Percentiles rank a stretch among this genome's conserved stretches.
Evolutionary conservation across 2,797 vertebrate species (phyloP).

Genomic region (Sebastiscus tertius): DNA sequence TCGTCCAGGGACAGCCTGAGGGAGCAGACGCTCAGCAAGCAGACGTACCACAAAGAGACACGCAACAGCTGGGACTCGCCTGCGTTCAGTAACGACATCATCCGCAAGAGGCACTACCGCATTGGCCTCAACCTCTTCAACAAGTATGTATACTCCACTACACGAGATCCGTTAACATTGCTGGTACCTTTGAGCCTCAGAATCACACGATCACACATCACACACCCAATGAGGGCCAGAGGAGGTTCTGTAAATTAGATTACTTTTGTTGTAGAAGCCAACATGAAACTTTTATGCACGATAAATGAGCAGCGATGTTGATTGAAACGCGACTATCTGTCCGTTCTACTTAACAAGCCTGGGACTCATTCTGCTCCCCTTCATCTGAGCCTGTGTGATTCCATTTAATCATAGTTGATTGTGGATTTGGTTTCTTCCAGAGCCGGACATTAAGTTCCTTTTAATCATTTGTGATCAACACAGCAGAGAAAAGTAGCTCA

Average conservation of each 20-base stretch:
- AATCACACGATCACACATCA: background rate
- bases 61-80: slow-evolving; percentile 99
- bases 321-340: slow-evolving; percentile 10
- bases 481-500: background rate
- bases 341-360: slow-evolving; percentile 1
- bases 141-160: slow-evolving; percentile 86
- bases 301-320: slow-evolving; percentile 6
- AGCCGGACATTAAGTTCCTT: slow-evolving; percentile 49
- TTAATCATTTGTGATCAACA: slow-evolving; percentile 65
- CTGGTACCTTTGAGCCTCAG: background rate
- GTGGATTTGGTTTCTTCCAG: slow-evolving; percentile 60
- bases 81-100: slow-evolving; percentile 96
- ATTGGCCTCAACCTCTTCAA: slow-evolving; percentile 98
- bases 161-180: background rate
- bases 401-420: slow-evolving; percentile 66
- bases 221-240: background rate
- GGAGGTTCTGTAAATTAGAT: background rate
- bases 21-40: slow-evolving; percentile 96
- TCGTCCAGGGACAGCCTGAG: slow-evolving; percentile 95
- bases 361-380: slow-evolving; percentile 15
- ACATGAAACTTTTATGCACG: background rate
- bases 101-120: slow-evolving; percentile 96
- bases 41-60: slow-evolving; percentile 98
- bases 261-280: background rate
- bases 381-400: slow-evolving; percentile 28